Evolutionary conservation across 2,888 invertebrate genomes (phyloP), one percentile per base, ranked within the genome.

Genomic region (Acanthoscelides obtectus): DNA sequence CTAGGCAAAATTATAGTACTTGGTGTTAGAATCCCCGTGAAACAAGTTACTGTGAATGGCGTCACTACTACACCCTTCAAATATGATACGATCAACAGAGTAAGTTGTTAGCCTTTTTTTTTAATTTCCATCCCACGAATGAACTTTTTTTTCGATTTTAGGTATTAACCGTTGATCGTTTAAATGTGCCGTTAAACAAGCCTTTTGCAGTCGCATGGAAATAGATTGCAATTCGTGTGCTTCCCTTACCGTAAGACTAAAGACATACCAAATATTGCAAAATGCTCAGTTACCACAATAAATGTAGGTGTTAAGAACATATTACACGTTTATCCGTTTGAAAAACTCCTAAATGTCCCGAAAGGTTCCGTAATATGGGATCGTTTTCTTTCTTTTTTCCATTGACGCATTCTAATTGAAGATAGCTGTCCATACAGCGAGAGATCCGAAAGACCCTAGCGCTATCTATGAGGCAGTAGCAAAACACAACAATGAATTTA

Each of bases 71-170:
- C 81, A 71, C 75, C 80, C 22, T 85, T 85, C 72, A 79, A 80
- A 69, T 85, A 81, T 75, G 82, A 85, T 74, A 82, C 82, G 2
- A 81, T 81, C 20, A 80, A 81, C 67, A 83, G 85, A 82, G 86
- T 85, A 80, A 78, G 66, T 45, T 25, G 3, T 25, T n/a, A n/a
- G n/a, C n/a, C n/a, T 66, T 66, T 66, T 5, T 3, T 21, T 66
- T 22, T 66, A 66, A n/a, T 20, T 20, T 66, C 12, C 66, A 66
- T 3, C 20, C n/a, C 20, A 17, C n/a, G n/a, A n/a, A n/a, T 20
- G n/a, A n/a, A n/a, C n/a, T n/a, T n/a, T n/a, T 3, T 66, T 21
- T n/a, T n/a, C 17, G 66, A 20, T 83, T 83, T 71, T 78, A 85
- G 85, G 83, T 79, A 73, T 77, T 85, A 70, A 65, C 80, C n/a